A percentile compares a stretch with the other conserved stretches of the same genome.
phyloP scores from a whole-genome alignment of 2,797 vertebrate species.

The Naso thynnoides region DNA sequence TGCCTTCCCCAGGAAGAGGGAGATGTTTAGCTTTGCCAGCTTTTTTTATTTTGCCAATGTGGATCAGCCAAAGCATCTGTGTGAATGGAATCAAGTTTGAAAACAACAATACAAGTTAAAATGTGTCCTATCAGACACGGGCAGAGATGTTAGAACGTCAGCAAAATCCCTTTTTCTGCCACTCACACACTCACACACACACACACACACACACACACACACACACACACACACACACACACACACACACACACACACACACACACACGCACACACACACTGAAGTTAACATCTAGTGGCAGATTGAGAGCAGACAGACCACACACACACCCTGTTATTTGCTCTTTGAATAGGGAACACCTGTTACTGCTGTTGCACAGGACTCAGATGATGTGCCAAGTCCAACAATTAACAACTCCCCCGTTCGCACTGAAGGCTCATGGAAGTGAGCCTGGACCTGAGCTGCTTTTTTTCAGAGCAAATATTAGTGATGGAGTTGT shows the following conservation, averaged over 20 bases:
- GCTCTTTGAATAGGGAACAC: conserved; percentile 33
- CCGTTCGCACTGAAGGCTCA: conserved; percentile 2
- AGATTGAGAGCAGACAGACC: conserved; percentile 29
- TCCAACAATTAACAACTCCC: conserved; percentile 29
- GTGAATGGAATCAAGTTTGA: neutral
- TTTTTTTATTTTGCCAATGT: neutral
- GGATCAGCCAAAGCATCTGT: conserved; percentile 1
- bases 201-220: conserved; percentile 12
- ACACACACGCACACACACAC: conserved; percentile 13
- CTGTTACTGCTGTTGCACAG: conserved; percentile 25
- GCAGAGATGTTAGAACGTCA: conserved; percentile 9
- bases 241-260: conserved; percentile 5
- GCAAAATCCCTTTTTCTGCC: conserved; percentile 14
- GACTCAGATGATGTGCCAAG: conserved; percentile 13
- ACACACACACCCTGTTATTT: conserved; percentile 21
- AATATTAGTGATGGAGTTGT: neutral
- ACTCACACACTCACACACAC: conserved; percentile 16
- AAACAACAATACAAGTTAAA: neutral
- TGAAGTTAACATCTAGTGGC: conserved; percentile 12
- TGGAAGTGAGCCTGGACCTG: neutral
- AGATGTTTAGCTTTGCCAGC: conserved; percentile 1
- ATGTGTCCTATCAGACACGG: neutral
- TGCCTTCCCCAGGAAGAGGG: neutral
- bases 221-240: conserved; percentile 12
- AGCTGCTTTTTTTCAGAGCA: conserved; percentile 8